Evolutionary conservation across 2,113 vertebrate genomes (phyloP).

Genomic region (Heliornis fulica): DNA sequence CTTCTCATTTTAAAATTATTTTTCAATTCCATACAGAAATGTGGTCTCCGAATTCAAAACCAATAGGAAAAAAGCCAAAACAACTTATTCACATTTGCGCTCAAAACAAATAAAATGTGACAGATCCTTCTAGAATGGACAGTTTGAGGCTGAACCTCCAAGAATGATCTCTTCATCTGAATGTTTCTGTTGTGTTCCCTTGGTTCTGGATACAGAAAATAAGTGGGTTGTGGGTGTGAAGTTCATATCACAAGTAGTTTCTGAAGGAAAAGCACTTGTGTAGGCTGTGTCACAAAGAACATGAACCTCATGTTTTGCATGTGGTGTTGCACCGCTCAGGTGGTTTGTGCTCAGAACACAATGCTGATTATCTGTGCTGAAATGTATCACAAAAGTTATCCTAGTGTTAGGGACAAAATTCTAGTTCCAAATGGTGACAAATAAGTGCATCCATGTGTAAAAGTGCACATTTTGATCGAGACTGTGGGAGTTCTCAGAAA

Average conservation of each 20-base stretch:
- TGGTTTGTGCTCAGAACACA: background rate
- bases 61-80: rapidly evolving
- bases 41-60: background rate
- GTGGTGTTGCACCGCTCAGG: rapidly evolving
- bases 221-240: background rate
- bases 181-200: background rate
- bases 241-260: background rate
- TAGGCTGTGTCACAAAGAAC: background rate
- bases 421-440: background rate
- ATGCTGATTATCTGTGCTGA: background rate
- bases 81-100: background rate
- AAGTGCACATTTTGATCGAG: background rate
- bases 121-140: background rate
- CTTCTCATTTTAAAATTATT: background rate
- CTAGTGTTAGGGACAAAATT: background rate
- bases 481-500: background rate
- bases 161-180: background rate
- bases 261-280: background rate
- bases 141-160: background rate
- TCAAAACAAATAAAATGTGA: background rate
- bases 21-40: background rate
- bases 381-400: background rate
- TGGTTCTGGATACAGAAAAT: background rate
- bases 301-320: rapidly evolving
- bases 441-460: background rate